Evolutionary conservation across 2,113 vertebrate genomes (phyloP).

Genomic region (Chlorodrepanis virens): DNA sequence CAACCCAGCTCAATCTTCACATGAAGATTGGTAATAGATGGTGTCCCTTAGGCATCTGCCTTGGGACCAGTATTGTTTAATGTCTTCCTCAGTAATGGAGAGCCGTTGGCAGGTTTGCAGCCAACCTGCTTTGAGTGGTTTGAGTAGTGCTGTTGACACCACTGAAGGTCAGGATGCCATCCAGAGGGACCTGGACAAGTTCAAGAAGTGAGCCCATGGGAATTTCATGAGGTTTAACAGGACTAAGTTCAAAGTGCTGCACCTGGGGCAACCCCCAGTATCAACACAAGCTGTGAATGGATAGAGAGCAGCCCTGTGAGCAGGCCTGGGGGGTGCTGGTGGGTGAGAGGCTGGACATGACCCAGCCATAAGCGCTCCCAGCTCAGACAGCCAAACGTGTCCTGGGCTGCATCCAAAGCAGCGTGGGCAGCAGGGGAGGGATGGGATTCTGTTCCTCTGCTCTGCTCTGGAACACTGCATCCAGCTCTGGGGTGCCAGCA

Average conservation of each 20-base stretch:
- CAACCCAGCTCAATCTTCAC: background rate
- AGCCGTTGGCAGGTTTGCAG: background rate
- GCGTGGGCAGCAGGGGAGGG: background rate
- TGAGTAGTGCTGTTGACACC: background rate
- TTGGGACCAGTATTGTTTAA: background rate
- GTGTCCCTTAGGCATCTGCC: too few species aligned
- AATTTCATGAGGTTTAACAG: background rate
- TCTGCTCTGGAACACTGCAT: background rate
- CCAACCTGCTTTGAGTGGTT: background rate
- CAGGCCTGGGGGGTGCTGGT: accelerated
- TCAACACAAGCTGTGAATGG: background rate
- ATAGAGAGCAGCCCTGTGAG: background rate
- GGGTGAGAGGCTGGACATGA: background rate
- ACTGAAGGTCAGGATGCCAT: background rate
- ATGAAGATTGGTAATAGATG: background rate
- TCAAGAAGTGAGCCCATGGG: background rate
- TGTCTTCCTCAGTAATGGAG: background rate
- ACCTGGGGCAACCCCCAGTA: background rate
- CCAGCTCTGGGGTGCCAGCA: background rate
- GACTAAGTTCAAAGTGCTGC: background rate
- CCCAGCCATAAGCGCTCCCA: accelerated
- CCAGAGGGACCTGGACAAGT: background rate
- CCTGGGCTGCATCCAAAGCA: background rate
- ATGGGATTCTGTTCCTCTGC: background rate
- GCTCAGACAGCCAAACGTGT: background rate